Evolutionary conservation across 1,140 invertebrate species (phyloP), one percentile per base, ranked within the genome.

Genomic region (Drosophila simulans): DNA sequence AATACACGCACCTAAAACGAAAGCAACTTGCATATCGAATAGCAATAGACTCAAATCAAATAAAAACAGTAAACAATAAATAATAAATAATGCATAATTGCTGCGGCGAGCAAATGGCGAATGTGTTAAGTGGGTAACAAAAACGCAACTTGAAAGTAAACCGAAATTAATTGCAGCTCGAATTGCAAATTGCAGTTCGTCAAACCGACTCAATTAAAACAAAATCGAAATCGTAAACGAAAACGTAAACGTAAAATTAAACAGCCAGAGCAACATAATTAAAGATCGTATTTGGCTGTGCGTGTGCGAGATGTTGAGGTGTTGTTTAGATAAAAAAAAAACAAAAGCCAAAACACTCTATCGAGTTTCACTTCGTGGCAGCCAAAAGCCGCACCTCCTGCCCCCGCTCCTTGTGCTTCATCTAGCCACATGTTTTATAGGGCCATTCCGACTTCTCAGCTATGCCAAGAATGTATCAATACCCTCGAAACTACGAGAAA

Each of bases 171-270:
- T 75, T 75, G 71, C 45, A 35, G 46, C 59, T 53, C 53, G 48
- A 66, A 75, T 58, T 65, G 72, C 71, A 66, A 56, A 63, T 51
- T 75, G 72, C 51, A 64, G 72, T 75, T 75, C 72, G 71, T 66
- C 71, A 75, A 75, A 75, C 71, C 25, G 51, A 17, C 13, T 53
- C 40, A 45, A 58, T 72, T 68, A 68, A 51, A 52, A 72, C 22
- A 40, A 56, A 40, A 55, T 74, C 25, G 39, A 64, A 74, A 52
- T 39, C 25, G 35, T 53, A 65, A 62, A 64, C 46, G 22, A 34
- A 68, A 68, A 66, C 62, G 22, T 17, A 68, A 66, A 65, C 60
- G 22, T 17, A 10, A 48, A 65, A 40, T 49, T 39, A 49, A 63
- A 49, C 15, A 49, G n/a, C 2, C 12, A 40, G 11, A 27, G 17